phyloP scores from a whole-genome alignment of 37 sponge, comb jelly and placozoan species.

The Ephydatia muelleri region DNA sequence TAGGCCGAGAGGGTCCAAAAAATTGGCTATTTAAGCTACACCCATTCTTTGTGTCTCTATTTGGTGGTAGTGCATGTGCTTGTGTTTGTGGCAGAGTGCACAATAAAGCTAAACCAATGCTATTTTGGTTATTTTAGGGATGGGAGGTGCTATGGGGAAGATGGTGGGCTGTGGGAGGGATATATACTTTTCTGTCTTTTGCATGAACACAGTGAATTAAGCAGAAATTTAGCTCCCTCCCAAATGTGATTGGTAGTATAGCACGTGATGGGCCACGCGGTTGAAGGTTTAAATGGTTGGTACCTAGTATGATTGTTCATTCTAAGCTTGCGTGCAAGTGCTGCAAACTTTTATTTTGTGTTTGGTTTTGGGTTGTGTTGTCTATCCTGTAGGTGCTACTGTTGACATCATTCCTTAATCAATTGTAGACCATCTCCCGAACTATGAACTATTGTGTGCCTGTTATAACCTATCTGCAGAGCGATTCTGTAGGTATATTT shows the following conservation, averaged over 20 bases:
- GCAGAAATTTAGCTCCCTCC: neutral
- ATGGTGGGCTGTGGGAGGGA: neutral
- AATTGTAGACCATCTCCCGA: neutral
- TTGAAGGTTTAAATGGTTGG: neutral
- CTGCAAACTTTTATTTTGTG: neutral
- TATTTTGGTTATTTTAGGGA: neutral
- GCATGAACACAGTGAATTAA: neutral
- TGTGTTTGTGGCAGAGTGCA: neutral
- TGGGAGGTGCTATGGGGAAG: neutral
- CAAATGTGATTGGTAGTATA: neutral
- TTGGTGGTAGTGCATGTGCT: neutral
- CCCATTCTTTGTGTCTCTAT: neutral
- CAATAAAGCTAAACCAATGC: neutral
- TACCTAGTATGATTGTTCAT: neutral
- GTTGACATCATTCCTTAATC: neutral
- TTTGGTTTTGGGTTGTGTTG: neutral
- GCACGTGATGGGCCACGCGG: neutral
- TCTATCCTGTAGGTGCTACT: neutral
- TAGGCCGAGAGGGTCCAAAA: neutral
- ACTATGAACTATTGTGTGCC: neutral
- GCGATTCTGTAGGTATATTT: neutral
- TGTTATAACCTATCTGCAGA: neutral
- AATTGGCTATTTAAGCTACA: too few relatives aligned
- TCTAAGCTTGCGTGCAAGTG: neutral
- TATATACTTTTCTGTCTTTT: neutral